Evolutionary conservation across 2,113 vertebrate genomes (phyloP).

Genomic region (Nesoenas mayeri): DNA sequence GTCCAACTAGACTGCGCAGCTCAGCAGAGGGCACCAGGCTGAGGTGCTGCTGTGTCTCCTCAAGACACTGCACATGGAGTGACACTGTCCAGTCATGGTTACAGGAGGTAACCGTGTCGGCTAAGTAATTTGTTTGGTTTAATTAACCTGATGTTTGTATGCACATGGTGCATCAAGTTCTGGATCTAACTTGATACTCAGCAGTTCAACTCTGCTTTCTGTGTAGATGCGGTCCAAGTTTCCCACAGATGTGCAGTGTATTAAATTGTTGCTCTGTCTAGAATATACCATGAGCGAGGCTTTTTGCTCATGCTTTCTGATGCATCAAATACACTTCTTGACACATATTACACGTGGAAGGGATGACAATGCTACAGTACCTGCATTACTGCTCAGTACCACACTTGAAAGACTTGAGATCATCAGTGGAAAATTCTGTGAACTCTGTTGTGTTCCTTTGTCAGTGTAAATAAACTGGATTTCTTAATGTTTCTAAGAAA

Average conservation of each 20-base stretch:
- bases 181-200: background rate
- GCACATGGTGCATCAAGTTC: background rate
- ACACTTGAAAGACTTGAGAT: background rate
- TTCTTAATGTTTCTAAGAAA: background rate
- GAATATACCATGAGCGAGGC: background rate
- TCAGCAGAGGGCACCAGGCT: background rate
- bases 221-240: background rate
- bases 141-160: background rate
- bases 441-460: background rate
- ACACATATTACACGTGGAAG: background rate
- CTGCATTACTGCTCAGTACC: background rate
- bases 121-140: background rate
- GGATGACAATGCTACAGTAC: background rate
- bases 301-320: background rate
- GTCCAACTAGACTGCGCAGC: rapidly evolving
- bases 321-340: background rate
- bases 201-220: background rate
- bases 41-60: background rate
- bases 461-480: background rate
- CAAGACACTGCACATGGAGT: background rate
- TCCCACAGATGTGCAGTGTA: background rate
- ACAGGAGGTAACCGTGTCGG: background rate
- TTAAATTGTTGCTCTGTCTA: background rate
- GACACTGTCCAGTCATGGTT: background rate
- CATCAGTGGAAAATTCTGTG: background rate